These are phyloP conservation scores for Unio pictorum DNA, from an alignment of 2,888 invertebrate species.

Conservation along the genomic window DNA sequence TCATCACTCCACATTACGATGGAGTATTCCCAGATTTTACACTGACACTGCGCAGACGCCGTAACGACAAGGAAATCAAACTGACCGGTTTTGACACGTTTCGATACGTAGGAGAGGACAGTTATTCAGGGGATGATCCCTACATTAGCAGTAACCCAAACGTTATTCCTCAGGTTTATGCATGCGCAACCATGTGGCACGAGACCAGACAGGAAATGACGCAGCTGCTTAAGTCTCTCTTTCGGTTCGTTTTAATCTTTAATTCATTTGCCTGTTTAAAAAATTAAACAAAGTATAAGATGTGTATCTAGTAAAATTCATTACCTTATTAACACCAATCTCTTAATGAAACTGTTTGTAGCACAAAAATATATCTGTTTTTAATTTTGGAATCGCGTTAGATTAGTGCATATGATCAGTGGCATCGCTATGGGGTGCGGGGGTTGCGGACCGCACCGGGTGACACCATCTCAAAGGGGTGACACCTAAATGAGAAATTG, in stretches of 20 bases:
- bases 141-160: conserved; percentile 22
- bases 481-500: too few species aligned
- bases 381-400: too few species aligned
- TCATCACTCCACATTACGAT: conserved; percentile 77
- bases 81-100: conserved; percentile 52
- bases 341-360: too few species aligned
- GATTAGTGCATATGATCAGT: too few species aligned
- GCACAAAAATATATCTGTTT: too few species aligned
- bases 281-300: too few species aligned
- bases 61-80: conserved; percentile 83
- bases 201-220: conserved; percentile 86
- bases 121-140: conserved; percentile 34
- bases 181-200: conserved; percentile 99
- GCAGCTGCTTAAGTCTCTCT: conserved; percentile 89
- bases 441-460: too few species aligned
- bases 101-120: conserved; percentile 50
- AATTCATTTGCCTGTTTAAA: too few species aligned
- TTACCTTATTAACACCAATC: too few species aligned
- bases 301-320: too few species aligned
- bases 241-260: conserved; percentile 49
- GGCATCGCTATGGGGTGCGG: too few species aligned
- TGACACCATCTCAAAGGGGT: too few species aligned
- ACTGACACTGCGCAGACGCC: conserved; percentile 89
- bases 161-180: conserved; percentile 80
- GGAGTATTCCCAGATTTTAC: conserved; percentile 94